Evolutionary conservation across 2,888 invertebrate species (phyloP), one percentile per base, ranked within the genome.

Genomic region (Xestia sexstrigata): DNA sequence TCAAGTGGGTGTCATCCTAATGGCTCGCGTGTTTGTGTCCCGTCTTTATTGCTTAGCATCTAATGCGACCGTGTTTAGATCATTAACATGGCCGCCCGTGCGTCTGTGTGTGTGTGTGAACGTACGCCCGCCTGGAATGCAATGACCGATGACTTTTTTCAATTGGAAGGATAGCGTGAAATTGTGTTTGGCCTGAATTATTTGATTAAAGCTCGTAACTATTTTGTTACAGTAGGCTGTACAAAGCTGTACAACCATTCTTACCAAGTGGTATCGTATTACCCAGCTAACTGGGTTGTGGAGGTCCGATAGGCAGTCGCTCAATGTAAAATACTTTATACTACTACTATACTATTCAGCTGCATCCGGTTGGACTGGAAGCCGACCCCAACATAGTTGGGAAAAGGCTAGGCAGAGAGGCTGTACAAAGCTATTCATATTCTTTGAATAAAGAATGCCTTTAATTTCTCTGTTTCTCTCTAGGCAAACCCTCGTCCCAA

Each of bases 21-120:
- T 76, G 81, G 71, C 52, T 74, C 77, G 87, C 85, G 84, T 87
- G 87, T 65, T 65, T 65, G 65, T 85, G 87, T 80, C 76, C 84
- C 81, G 69, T 75, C 84, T 88, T 88, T 88, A 88, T 88, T 88
- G 82, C 86, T 89, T 84, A 82, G 89, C 85, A 81, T 88, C 87
- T 84, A 89, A 85, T 87, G 81, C 88, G 82, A 47, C 76, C 74
- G 82, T 81, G 89, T 84, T 85, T 84, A 82, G 78, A 74, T 88
- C 85, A 85, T 88, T 89, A 88, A 85, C 78, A 78, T 78, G 67
- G 35, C 42, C n/a, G 13, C 8, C 60, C 9, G 30, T 4, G 17
- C 17, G 58, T 65, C 49, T 58, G 47, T 69, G 84, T 82, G 88
- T 65, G 84, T 81, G n/a, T 86, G 83, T 77, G 70, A 65, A 63